Conservation (phyloP, 2,888 invertebrate genomes). For the Tetanocera ferruginea region DNA sequence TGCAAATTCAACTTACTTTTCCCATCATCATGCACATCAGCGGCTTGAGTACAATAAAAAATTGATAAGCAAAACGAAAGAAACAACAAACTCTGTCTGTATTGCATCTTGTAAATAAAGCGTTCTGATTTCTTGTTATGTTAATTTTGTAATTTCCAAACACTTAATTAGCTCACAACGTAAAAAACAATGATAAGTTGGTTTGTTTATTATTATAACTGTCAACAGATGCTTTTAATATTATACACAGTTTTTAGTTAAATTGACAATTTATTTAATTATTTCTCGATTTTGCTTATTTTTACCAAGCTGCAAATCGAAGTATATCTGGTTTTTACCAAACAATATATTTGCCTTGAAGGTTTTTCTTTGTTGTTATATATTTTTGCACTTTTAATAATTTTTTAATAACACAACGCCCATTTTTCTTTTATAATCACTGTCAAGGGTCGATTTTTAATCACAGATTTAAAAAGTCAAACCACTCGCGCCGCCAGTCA, state of each 20-base stretch:
- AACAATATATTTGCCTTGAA: not conserved
- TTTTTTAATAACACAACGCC: not conserved
- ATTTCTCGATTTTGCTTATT: constrained; percentile 2
- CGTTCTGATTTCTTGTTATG: constrained; percentile 24
- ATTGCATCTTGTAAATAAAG: constrained; percentile 10
- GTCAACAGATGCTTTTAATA: not conserved
- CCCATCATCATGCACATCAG: constrained; percentile 57
- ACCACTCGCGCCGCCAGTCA: constrained; percentile 34
- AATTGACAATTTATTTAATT: not conserved
- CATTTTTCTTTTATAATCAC: not conserved
- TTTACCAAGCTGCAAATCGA: not conserved
- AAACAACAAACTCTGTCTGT: constrained; percentile 24
- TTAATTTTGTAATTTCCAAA: not conserved
- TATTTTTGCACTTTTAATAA: not conserved
- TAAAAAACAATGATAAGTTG: not conserved
- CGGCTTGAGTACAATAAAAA: constrained; percentile 36
- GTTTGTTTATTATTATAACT: constrained; percentile 21
- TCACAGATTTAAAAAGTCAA: not conserved
- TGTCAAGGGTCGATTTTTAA: not conserved
- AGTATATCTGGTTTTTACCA: not conserved
- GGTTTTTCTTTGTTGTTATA: not conserved
- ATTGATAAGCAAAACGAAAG: constrained; percentile 50
- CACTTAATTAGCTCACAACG: no score
- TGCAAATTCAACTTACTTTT: constrained; percentile 59
- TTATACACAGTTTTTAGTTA: not conserved